Percentiles rank a stretch among this genome's conserved stretches.
Conservation (phyloP, 1,140 invertebrate species). For the Brachionus koreanus region DNA sequence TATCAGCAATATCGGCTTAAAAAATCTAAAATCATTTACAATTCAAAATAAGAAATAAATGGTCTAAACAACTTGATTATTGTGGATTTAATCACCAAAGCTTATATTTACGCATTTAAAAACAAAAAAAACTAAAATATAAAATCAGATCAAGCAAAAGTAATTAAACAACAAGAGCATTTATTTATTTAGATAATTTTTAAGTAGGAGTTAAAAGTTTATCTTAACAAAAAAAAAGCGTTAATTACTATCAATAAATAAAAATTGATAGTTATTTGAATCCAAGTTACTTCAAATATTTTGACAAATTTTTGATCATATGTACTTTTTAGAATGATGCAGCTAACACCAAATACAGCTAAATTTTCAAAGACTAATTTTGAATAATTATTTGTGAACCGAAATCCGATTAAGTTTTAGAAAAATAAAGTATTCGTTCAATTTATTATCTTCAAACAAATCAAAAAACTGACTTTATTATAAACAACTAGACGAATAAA, state of each 20-base stretch:
- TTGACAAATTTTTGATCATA: conserved; percentile 8
- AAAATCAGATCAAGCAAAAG: not conserved
- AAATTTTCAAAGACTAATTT: not conserved
- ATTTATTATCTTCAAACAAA: not conserved
- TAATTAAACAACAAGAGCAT: not conserved
- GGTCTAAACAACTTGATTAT: not conserved
- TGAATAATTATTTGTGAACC: not conserved
- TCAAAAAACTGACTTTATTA: not conserved
- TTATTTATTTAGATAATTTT: not conserved
- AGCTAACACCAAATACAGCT: not conserved
- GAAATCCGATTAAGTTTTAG: not conserved
- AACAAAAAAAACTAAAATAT: not conserved
- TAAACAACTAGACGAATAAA: not conserved
- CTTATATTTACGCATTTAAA: not conserved
- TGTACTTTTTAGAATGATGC: not conserved
- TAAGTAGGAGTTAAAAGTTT: not conserved
- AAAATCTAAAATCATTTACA: not conserved
- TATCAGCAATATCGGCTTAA: not conserved
- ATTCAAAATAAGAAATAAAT: not conserved
- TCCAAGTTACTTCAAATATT: conserved; percentile 17
- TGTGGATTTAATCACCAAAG: not conserved
- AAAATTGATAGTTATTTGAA: not conserved
- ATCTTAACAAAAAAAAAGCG: not conserved
- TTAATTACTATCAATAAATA: not conserved
- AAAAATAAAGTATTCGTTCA: not conserved